These are phyloP conservation scores for Andrena chrysosceles DNA, from an alignment of 2,888 invertebrate genomes.

Conservation along the genomic window DNA sequence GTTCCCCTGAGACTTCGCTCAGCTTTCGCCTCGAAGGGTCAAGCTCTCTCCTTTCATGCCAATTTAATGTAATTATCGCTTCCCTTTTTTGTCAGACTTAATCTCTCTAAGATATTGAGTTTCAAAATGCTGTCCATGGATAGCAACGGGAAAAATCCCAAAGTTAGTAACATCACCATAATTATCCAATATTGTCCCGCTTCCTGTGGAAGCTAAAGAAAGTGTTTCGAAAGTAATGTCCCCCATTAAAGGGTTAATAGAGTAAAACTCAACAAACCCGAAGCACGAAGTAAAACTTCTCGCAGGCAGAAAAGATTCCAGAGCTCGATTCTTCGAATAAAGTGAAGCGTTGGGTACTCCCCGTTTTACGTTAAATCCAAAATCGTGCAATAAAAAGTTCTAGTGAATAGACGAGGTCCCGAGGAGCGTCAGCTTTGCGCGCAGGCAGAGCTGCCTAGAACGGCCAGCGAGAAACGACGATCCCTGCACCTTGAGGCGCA, in stretches of 20 bases:
- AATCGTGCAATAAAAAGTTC: conserved; percentile 53
- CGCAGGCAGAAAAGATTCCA: not conserved
- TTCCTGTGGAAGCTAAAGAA: too few species aligned
- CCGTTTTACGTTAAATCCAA: conserved; percentile 38
- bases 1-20: not conserved
- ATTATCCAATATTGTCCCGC: too few species aligned
- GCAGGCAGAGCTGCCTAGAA: not conserved
- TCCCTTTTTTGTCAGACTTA: not conserved
- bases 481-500: not conserved
- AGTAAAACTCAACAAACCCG: too few species aligned
- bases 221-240: too few species aligned
- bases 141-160: too few species aligned
- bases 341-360: not conserved
- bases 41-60: not conserved
- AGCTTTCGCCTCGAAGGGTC: not conserved
- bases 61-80: not conserved
- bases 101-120: too few species aligned
- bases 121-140: too few species aligned
- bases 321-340: conserved; percentile 7
- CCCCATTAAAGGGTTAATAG: too few species aligned
- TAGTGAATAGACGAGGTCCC: not conserved
- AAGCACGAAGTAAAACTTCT: not conserved
- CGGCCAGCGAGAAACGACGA: not conserved
- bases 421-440: not conserved
- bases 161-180: too few species aligned